phyloP scores from a whole-genome alignment of 1,140 invertebrate species.

The Hyposmocoma kahamanoa region DNA sequence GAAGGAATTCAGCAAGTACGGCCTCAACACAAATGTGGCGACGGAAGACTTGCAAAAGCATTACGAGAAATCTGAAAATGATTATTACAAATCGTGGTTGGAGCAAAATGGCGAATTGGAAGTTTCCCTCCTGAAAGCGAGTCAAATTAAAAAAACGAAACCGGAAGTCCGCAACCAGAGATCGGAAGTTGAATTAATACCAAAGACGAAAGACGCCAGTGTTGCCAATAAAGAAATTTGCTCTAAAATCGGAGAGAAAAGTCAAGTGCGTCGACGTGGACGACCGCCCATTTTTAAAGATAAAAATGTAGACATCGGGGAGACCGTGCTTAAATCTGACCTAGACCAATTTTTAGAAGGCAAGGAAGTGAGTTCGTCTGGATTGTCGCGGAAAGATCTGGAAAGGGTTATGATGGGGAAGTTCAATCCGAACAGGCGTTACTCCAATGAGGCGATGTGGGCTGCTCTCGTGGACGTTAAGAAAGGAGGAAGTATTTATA shows the following conservation, averaged over 20 bases:
- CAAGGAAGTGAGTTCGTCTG: conserved; percentile 66
- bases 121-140: conserved; percentile 56
- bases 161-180: conserved; percentile 34
- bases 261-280: conserved; percentile 34
- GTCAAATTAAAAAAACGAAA: conserved; percentile 40
- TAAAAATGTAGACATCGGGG: conserved; percentile 57
- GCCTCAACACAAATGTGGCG: conserved; percentile 26
- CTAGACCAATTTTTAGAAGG: conserved; percentile 67
- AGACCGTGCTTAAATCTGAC: conserved; percentile 64
- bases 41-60: conserved; percentile 33
- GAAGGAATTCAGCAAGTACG: conserved; percentile 56
- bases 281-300: conserved; percentile 60
- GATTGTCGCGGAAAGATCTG: conserved; percentile 60
- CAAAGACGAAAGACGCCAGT: conserved; percentile 29
- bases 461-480: conserved; percentile 73
- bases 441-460: conserved; percentile 67
- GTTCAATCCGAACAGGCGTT: conserved; percentile 66
- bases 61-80: conserved; percentile 46
- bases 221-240: conserved; percentile 31
- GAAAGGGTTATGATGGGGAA: conserved; percentile 72
- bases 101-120: conserved; percentile 68
- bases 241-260: conserved; percentile 37
- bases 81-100: conserved; percentile 67
- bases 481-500: conserved; percentile 71
- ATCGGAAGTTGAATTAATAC: conserved; percentile 59